These are phyloP conservation scores for Nycticorax nycticorax DNA, from an alignment of 2,113 vertebrate species.

Conservation along the genomic window DNA sequence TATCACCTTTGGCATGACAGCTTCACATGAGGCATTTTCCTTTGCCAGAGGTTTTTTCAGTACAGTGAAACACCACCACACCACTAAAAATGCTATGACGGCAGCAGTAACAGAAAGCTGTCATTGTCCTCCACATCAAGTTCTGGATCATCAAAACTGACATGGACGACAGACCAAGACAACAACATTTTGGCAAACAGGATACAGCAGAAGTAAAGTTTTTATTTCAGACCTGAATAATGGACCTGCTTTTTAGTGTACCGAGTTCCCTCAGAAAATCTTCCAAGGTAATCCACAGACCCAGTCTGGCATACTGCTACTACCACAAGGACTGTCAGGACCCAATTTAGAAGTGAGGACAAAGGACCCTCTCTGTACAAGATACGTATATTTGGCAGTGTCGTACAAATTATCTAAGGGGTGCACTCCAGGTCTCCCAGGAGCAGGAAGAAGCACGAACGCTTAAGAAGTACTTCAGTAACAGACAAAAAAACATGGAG, in stretches of 20 bases:
- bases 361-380: background rate
- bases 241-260: background rate
- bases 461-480: background rate
- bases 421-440: background rate
- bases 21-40: background rate
- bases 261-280: background rate
- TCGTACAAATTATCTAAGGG: background rate
- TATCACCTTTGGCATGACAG: background rate
- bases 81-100: background rate
- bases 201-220: background rate
- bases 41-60: background rate
- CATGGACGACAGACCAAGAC: rapidly evolving
- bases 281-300: background rate
- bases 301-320: background rate
- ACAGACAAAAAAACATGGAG: background rate
- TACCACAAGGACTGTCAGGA: background rate
- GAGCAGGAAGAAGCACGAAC: background rate
- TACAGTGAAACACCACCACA: background rate
- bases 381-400: rapidly evolving
- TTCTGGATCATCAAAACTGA: background rate
- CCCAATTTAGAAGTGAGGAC: background rate
- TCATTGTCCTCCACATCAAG: background rate
- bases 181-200: background rate
- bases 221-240: background rate
- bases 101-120: background rate